A percentile compares a stretch with the other conserved stretches of the same genome.
These are phyloP conservation scores for Autographa gamma DNA, from an alignment of 2,888 invertebrate genomes.

Conservation along the genomic window DNA sequence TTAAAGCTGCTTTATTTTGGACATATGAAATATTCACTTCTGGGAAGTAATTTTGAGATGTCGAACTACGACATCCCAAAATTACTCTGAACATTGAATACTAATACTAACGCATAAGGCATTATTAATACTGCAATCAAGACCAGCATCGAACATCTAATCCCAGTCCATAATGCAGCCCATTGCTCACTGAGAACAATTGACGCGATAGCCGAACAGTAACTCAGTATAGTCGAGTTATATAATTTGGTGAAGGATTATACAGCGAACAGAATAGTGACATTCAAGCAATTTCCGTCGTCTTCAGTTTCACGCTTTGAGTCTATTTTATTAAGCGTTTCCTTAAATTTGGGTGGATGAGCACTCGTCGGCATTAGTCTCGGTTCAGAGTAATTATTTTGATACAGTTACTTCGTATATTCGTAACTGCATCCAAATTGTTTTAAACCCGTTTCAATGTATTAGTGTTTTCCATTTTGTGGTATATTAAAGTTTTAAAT, in stretches of 20 bases:
- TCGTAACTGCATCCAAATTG: not conserved
- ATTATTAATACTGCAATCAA: constrained; percentile 14
- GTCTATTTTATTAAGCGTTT: constrained; percentile 49
- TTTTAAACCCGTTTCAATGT: not conserved
- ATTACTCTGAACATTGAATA: not conserved
- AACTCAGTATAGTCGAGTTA: constrained; percentile 22
- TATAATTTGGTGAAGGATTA: constrained; percentile 17
- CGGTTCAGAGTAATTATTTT: constrained; percentile 19
- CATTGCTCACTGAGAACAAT: constrained; percentile 28
- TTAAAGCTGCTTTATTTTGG: not conserved
- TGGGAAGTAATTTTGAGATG: not conserved
- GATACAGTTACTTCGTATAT: not conserved
- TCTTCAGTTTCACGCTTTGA: constrained; percentile 40
- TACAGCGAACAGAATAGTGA: constrained; percentile 21
- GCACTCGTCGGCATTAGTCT: constrained; percentile 10
- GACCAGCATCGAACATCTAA: constrained; percentile 7
- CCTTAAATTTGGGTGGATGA: constrained; percentile 37
- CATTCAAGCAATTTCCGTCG: constrained; percentile 48
- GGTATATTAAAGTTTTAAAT: not conserved
- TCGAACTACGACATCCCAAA: not conserved
- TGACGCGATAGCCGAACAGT: constrained; percentile 20
- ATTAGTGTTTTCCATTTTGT: not conserved
- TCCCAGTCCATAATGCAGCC: constrained; percentile 10
- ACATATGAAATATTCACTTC: not conserved
- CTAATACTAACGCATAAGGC: not conserved